Base-by-base conservation (phyloP, 2,113 vertebrate genomes). In the Indicator indicator region DNA sequence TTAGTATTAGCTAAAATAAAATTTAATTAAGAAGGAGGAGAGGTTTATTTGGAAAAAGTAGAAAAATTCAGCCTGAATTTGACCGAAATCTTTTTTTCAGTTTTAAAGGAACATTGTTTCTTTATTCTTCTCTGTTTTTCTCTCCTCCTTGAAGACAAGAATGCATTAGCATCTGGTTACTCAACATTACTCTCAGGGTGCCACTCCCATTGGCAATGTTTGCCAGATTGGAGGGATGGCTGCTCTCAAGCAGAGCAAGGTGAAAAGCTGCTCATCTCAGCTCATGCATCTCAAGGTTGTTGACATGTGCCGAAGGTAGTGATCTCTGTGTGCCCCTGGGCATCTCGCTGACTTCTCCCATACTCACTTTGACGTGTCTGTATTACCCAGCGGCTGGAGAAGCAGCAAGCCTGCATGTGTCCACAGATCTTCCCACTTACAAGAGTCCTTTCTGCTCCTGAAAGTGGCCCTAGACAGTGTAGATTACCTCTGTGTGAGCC, bases 241-340 rank as follows among this genome's bases (percentile, higher is more conserved):
- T 42, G 44, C 32, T 52, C 26, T 44, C 12, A 11, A 52, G 44
- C 30, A 62, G 38, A 5, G 27, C 3, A 4, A 56, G 48, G 16
- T 56, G 65, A 71, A 58, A 42, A 42, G n/a, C 14, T 56, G 71
- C 71, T 58, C 30, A 6, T 1, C 30, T 64, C 65, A 48, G 50
- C 72, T 50, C 50, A 17, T 9, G 21, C 63, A 10, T 16, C 30
- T 5, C 8, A 6, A 55, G 26, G 14, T 30, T 50, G 24, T 33
- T 3, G 3, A 24, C 1, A 1, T 0, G 1, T 12, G 9, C 15
- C 18, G 4, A 9, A 0, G 13, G 15, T 6, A 11, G 38, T 17
- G 38, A 63, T 17, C 48, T 63, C 46, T 42, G 30, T 12, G 7
- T 56, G 50, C 26, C 40, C 12, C n/a, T 32, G 50, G 9, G 21